Base-by-base conservation (phyloP, 2,797 vertebrate species). In the Sciurus carolinensis region DNA sequence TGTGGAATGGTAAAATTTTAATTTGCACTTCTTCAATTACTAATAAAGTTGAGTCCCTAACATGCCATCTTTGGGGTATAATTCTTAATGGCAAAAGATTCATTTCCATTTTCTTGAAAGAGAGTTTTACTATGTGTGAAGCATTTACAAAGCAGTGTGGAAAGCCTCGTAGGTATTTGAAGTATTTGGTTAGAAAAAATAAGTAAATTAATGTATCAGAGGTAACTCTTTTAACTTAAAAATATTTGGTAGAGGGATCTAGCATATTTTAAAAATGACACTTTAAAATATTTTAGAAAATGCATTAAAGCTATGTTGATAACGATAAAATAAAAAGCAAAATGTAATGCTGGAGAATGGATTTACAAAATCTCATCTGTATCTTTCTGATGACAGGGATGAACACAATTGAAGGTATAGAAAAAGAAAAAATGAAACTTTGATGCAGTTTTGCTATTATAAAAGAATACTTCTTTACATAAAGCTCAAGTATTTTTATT, bases 401-500 rank as follows among this genome's bases (percentile, higher is more conserved):
- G 33, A 79, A 62, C 30, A 85, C 4, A 82, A 76, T 69, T 13
- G 59, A 85, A 84, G 4, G 12, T 50, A 72, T 9, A 75, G 57
- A 30, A 66, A 91, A 3, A 86, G 26, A 93, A 62, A 87, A 39
- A 75, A 71, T 13, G 1, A 76, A 90, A 82, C 69, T 44, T 79
- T 44, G 26, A 64, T 94, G 36, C 30, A 8, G 79, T 84, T 24
- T 77, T 95, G 4, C 33, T 84, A 90, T 76, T 95, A 90, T 95
- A 89, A 80, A 42, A 88, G 26, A 91, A 91, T n/a, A 80, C 2
- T 64, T 20, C 17, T 86, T 76, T 90, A 87, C n/a, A 82, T 79
- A 80, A 91, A 79, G 12, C 80, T 93, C 76, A 90, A 87, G 77
- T 67, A 77, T 80, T 95, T 95, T 90, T 91, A 91, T 91, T 81